Evolutionary conservation across 2,113 vertebrate species (phyloP), one percentile per base, ranked within the genome.

Genomic region (Daubentonia madagascariensis): DNA sequence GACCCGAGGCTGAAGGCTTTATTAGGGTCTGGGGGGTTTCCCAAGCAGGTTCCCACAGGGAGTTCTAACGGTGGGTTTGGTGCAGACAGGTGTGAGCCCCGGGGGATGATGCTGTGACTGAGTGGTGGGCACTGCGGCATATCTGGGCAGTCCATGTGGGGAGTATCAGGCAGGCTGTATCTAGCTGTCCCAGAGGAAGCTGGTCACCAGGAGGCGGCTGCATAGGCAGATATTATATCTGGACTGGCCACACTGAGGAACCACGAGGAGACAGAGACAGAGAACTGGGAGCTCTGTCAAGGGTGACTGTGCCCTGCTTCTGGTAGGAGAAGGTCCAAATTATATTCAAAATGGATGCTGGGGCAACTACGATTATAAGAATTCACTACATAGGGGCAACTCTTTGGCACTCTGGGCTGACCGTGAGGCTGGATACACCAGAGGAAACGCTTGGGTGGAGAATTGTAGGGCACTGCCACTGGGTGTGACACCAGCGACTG

Each of bases 391-490:
- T 2, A 43, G 45, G 0, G 4, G 22, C 23, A 80, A 17, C 9
- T 73, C 6, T 79, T 81, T 48, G 22, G 16, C 1, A 2, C 37
- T 54, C 61, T 30, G 57, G 9, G 2, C 9, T 85, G 57, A 85
- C 1, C 5, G 5, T 16, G 30, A 91, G 63, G 23, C 23, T 23
- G 40, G 25, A 63, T 3, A 35, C 35, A 25, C 54, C 40, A 52
- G 40, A 65, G 30, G 63, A 45, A 20, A 57, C 3, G 0, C 5
- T 32, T 8, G 5, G 1, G 16, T n/a, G n/a, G 22, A 76, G n/a
- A n/a, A 50, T 25, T 3, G 1, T 30, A 54, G 32, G 32, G 59
- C 11, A 8, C 4, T 14, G 13, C 52, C n/a, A 1, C 13, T 1
- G 22, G 10, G 6, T 3, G 4, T 8, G 1, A 20, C 45, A 45